phyloP scores from a whole-genome alignment of 1,140 invertebrate species.

The Camponotus pennsylvanicus region DNA sequence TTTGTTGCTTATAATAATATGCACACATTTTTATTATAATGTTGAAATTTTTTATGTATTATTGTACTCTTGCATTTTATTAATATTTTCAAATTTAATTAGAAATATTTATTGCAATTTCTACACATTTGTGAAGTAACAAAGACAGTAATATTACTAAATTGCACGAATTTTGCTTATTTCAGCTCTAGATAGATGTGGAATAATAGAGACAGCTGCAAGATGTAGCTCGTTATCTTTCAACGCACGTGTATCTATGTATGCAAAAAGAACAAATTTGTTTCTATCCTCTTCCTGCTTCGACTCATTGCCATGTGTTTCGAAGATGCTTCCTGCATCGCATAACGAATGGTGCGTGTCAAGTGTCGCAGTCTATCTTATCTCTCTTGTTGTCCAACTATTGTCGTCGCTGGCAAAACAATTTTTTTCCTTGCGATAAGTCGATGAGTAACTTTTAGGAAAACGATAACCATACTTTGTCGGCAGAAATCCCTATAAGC shows the following conservation, averaged over 20 bases:
- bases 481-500: background rate
- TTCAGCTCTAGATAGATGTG: background rate
- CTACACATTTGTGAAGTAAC: background rate
- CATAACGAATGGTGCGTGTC: slow-evolving; percentile 40
- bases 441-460: background rate
- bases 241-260: slow-evolving; percentile 28
- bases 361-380: slow-evolving; percentile 65
- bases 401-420: background rate
- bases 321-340: slow-evolving; percentile 57
- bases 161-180: background rate
- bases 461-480: background rate
- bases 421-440: slow-evolving; percentile 15
- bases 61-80: background rate
- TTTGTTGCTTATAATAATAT: slow-evolving; percentile 1
- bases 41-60: background rate
- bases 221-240: slow-evolving; percentile 53
- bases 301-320: slow-evolving; percentile 59
- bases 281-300: slow-evolving; percentile 68
- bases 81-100: background rate
- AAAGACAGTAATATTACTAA: background rate
- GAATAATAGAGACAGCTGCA: slow-evolving; percentile 1
- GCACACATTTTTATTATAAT: background rate
- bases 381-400: slow-evolving; percentile 47
- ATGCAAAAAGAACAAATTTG: slow-evolving; percentile 36
- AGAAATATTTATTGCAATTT: background rate